Base-by-base conservation (phyloP, 2,113 vertebrate genomes). In the Tonatia bakeri region DNA sequence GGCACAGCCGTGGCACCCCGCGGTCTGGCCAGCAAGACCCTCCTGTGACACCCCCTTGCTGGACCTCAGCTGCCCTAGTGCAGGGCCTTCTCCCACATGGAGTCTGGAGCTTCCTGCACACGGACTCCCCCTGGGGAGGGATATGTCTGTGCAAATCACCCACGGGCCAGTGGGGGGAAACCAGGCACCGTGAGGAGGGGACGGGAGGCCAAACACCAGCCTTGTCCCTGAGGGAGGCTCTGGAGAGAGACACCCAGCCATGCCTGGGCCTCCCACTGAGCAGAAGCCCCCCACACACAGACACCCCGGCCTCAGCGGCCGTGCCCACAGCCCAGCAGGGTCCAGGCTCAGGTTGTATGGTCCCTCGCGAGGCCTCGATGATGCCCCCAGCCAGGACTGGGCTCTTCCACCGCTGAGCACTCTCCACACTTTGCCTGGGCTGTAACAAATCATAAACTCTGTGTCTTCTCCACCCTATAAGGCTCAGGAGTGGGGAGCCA, bases 11-110 rank as follows among this genome's bases (percentile, higher is more conserved):
- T 73, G 52, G 97, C 65, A 76, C 95, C 73, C 26, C 70, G 6
- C 3, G 76, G 31, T 61, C 24, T 81, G 97, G 92, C 45, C 65
- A 4, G 91, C 94, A 92, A n/a, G 90, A 69, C 83, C 90, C 89
- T 93, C 97, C 80, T 96, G 96, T 94, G 84, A 96, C 92, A 95
- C 59, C 84, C 91, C 84, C 47, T 64, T 88, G 9, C 5, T 43
- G 52, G 28, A 24, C 47, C 38, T 33, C 28, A 89, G 64, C 22
- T 3, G 0, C 16, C 15, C 54, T 65, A 26, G 17, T 19, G 28
- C 15, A 52, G 15, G 14, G 7, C 17, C 33, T 36, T 61, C 36
- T 61, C 64, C 28, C 45, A 14, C 43, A 9, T 1, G 10, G 40
- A 64, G 12, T 38, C 31, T 15, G 52, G 22, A 79, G 61, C 45